phyloP scores from a whole-genome alignment of 2,113 vertebrate species.

The Mus spicilegus region DNA sequence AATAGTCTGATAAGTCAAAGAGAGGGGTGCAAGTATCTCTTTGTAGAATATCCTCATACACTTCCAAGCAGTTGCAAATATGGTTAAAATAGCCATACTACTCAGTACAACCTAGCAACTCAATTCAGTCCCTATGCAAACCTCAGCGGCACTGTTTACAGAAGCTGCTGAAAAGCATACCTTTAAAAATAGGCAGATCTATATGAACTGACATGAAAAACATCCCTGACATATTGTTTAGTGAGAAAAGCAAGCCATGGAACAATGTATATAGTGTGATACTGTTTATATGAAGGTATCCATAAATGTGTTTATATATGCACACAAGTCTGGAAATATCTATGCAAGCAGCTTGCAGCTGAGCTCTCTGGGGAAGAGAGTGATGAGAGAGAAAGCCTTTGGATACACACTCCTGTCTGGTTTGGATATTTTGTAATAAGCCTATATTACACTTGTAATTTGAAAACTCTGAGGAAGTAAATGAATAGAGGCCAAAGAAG shows the following conservation, averaged over 20 bases:
- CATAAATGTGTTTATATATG: slow-evolving; percentile 41
- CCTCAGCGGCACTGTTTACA: neutral
- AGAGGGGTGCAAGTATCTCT: neutral
- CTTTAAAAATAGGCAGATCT: slow-evolving; percentile 6
- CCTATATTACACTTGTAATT: neutral
- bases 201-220: slow-evolving; percentile 6
- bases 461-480: neutral
- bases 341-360: neutral
- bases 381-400: neutral
- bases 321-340: slow-evolving; percentile 28
- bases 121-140: neutral
- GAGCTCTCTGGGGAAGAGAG: neutral
- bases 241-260: slow-evolving; percentile 34
- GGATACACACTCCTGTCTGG: neutral
- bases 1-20: neutral
- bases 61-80: neutral
- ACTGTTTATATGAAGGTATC: slow-evolving; percentile 36
- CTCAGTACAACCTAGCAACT: neutral
- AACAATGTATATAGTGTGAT: slow-evolving; percentile 22
- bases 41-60: neutral
- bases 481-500: slow-evolving; percentile 35
- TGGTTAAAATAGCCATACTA: neutral
- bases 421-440: slow-evolving; percentile 35
- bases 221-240: slow-evolving; percentile 4
- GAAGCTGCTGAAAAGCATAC: neutral